These are phyloP conservation scores for Pelmatolapia mariae DNA, from an alignment of 2,113 vertebrate genomes.

Conservation along the genomic window DNA sequence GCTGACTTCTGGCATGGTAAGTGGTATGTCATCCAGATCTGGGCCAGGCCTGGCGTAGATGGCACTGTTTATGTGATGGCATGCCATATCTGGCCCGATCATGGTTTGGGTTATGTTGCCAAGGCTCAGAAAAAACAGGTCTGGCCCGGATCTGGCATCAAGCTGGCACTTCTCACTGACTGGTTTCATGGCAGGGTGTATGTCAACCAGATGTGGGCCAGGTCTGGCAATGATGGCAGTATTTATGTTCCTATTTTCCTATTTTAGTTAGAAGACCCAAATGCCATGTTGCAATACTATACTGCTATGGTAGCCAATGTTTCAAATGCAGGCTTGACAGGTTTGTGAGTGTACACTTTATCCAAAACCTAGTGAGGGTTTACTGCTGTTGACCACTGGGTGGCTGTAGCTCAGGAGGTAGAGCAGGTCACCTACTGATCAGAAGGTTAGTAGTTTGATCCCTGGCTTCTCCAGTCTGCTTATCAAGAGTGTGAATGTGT, in stretches of 20 bases:
- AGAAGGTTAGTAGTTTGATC: background rate
- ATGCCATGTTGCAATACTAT: background rate
- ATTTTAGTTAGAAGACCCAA: background rate
- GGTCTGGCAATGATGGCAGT: background rate
- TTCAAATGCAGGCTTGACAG: background rate
- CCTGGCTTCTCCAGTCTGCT: background rate
- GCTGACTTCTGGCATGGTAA: background rate
- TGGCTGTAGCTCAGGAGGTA: background rate
- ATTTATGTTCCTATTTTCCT: background rate
- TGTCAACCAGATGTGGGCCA: background rate
- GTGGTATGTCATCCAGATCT: background rate
- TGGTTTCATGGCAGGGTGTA: too few species aligned
- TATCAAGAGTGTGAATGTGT: background rate
- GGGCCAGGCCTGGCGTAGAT: background rate
- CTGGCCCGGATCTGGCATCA: background rate
- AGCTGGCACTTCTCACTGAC: background rate
- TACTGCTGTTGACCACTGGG: background rate
- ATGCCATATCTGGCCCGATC: background rate
- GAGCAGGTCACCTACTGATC: background rate
- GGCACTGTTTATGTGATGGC: background rate
- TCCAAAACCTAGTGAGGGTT: background rate
- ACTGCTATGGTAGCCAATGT: background rate
- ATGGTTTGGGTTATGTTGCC: background rate
- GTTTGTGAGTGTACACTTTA: background rate
- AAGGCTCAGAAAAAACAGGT: background rate